Base-by-base conservation (phyloP, 92 coral and sea anemone species). In the Porites rus region DNA sequence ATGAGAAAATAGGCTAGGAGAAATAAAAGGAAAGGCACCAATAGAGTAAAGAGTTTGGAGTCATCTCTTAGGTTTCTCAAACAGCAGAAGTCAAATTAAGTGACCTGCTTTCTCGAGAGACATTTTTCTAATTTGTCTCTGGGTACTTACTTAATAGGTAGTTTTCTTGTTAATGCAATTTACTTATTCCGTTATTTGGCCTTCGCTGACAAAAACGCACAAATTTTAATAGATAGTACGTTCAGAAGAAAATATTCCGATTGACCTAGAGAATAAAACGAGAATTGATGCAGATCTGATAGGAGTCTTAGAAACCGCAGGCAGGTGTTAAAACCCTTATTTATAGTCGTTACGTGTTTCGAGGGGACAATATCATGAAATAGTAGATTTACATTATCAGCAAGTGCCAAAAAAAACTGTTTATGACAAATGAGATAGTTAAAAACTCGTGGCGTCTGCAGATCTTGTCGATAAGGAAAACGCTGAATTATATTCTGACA, bases 321-420 rank as follows among this genome's bases (percentile, higher is more conserved):
- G 58, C 92, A 88, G 92, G 75, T 88, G 92, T 72, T 50, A 20
- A 19, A 71, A 46, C 31, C 51, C 66, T 88, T 85, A 88, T 85
- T 92, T 88, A 89, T 88, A 74, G 69, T 81, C 54, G 64, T 17
- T 66, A 46, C 66, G n/a, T 18, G 66, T 62, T 74, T 22, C 86
- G 79, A 82, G 56, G 19, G 74, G 63, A 28, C 87, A 83, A 74
- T 83, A 83, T 73, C 73, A 13, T 51, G 31, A 50, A 46, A 50
- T 72, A 20, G 16, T 6, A 74, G 79, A 82, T 82, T 81, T 72
- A 61, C 65, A 73, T 73, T 83, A 73, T 43, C 87, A 70, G 87
- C 78, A 62, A 65, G 74, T 51, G 62, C 79, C 31, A 73, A 83
- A 73, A 28, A 76, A 83, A 62, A 74, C 51, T 73, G 51, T 83